Evolutionary conservation across 1,140 invertebrate species (phyloP).

Genomic region (Bombus affinis): DNA sequence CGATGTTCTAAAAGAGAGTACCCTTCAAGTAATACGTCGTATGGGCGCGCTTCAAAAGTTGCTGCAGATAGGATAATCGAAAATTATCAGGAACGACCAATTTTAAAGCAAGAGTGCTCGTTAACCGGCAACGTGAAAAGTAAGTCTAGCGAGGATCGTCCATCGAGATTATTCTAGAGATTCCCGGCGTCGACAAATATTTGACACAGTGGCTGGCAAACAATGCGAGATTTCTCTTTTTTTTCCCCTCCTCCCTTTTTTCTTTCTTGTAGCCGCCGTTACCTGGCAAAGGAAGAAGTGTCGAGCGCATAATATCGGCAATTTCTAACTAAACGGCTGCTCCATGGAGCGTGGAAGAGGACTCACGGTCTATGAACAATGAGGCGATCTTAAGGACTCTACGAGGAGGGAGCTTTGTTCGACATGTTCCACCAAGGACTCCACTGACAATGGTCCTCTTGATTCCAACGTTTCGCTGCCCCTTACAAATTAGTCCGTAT

Average conservation of each 20-base stretch:
- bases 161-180: neutral
- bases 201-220: slow-evolving; percentile 36
- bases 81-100: neutral
- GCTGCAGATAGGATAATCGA: slow-evolving; percentile 2
- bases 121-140: neutral
- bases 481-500: slow-evolving; percentile 46
- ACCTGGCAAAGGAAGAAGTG: neutral
- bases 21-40: neutral
- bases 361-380: slow-evolving; percentile 43
- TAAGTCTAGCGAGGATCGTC: neutral
- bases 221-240: slow-evolving; percentile 12
- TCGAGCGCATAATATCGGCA: slow-evolving; percentile 46
- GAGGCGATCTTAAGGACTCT: slow-evolving; percentile 47
- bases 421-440: slow-evolving; percentile 43
- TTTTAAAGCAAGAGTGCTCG: neutral
- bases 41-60: neutral
- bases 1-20: neutral
- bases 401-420: slow-evolving; percentile 16
- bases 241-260: neutral
- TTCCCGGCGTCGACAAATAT: slow-evolving; percentile 6
- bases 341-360: slow-evolving; percentile 39
- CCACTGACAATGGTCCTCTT: slow-evolving; percentile 12
- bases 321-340: slow-evolving; percentile 37
- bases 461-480: slow-evolving; percentile 30
- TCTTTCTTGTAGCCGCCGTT: too few species aligned